These are phyloP conservation scores for Xiphophorus maculatus DNA, from an alignment of 2,113 vertebrate species.

Conservation along the genomic window DNA sequence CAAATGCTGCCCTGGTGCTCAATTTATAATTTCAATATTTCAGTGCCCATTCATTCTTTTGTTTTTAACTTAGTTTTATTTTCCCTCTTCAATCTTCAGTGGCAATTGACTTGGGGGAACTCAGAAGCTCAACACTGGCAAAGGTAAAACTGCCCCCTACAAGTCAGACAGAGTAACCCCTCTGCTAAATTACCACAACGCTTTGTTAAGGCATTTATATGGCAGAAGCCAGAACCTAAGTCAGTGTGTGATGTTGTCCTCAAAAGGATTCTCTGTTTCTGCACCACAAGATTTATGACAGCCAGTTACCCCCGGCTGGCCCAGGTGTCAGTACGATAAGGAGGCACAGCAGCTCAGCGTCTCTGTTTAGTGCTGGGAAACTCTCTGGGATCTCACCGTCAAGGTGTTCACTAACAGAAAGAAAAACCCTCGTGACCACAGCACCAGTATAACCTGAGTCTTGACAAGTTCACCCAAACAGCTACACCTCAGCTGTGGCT, in stretches of 20 bases:
- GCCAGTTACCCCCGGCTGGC: slow-evolving; percentile 30
- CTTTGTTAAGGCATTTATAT: slow-evolving; percentile 3
- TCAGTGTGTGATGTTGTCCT: slow-evolving; percentile 24
- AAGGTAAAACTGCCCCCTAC: not conserved
- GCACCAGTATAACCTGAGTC: slow-evolving; percentile 48
- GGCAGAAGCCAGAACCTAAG: not conserved
- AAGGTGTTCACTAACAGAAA: slow-evolving; percentile 19
- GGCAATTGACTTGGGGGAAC: no score
- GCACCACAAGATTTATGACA: slow-evolving; percentile 45
- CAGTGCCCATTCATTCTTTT: no score
- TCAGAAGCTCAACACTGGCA: no score
- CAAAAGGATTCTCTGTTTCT: slow-evolving; percentile 37
- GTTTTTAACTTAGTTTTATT: no score
- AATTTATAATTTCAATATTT: no score
- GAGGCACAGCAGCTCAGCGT: slow-evolving; percentile 22
- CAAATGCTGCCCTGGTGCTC: no score
- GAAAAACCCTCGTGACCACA: slow-evolving; percentile 36
- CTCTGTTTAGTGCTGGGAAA: slow-evolving; percentile 21
- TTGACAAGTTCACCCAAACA: slow-evolving; percentile 42
- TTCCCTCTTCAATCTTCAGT: no score
- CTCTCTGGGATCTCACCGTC: slow-evolving; percentile 21
- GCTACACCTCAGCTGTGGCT: slow-evolving; percentile 19
- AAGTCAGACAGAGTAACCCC: not conserved
- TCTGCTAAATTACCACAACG: not conserved
- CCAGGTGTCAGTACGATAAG: slow-evolving; percentile 22